Evolutionary conservation across 2,113 vertebrate genomes (phyloP).

Genomic region (Antechinus stuartii): DNA sequence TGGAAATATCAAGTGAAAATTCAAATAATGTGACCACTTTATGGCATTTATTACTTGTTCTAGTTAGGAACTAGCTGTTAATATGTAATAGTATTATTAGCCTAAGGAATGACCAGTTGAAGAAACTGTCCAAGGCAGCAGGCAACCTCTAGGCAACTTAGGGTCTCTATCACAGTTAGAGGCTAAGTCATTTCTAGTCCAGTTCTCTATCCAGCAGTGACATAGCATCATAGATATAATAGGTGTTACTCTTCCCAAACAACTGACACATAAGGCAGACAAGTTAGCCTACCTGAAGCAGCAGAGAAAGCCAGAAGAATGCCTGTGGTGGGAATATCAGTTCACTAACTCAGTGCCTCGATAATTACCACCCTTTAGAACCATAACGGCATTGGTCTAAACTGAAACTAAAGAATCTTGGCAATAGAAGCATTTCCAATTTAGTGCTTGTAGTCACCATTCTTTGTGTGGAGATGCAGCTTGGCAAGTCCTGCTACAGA

Average conservation of each 20-base stretch:
- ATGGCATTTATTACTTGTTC: too few species aligned
- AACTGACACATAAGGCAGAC: background rate
- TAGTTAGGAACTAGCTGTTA: too few species aligned
- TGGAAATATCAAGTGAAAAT: too few species aligned
- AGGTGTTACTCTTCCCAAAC: background rate
- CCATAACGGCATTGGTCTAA: background rate
- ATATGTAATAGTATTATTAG: too few species aligned
- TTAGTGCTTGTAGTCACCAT: background rate
- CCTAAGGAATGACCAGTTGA: too few species aligned
- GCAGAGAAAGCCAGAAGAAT: too few species aligned
- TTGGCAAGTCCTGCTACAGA: background rate
- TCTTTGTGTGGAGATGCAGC: rapidly evolving
- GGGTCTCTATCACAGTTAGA: background rate
- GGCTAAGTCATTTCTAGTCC: background rate
- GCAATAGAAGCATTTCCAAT: background rate
- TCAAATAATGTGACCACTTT: too few species aligned
- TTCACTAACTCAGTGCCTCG: background rate
- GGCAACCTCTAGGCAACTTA: too few species aligned
- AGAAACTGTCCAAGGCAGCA: too few species aligned
- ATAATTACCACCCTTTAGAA: background rate
- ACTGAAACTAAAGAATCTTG: background rate
- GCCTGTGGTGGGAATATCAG: background rate
- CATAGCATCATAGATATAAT: background rate
- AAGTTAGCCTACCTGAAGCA: background rate
- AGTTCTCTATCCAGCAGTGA: background rate